These are phyloP conservation scores for Prenolepis imparis DNA, from an alignment of 2,888 invertebrate species.

Conservation along the genomic window DNA sequence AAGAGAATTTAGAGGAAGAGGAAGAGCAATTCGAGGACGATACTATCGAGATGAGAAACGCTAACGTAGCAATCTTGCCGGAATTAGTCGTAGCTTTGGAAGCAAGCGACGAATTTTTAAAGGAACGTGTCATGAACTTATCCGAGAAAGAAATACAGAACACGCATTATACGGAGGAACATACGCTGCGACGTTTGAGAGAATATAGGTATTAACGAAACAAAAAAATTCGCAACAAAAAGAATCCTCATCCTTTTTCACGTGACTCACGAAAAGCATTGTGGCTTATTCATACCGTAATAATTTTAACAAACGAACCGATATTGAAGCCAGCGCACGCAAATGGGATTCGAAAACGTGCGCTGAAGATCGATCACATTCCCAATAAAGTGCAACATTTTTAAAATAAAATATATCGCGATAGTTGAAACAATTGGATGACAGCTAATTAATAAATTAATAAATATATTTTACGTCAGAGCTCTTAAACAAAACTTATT, in stretches of 20 bases:
- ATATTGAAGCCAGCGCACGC: background rate
- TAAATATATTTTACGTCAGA: background rate
- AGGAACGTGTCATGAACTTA: slow-evolving; percentile 88
- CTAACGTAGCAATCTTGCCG: slow-evolving; percentile 75
- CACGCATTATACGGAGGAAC: slow-evolving; percentile 88
- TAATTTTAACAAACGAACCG: background rate
- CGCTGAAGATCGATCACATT: background rate
- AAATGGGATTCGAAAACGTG: slow-evolving; percentile 9
- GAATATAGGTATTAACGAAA: slow-evolving; percentile 86
- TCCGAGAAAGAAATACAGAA: slow-evolving; percentile 87
- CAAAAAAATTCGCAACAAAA: background rate
- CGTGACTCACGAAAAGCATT: background rate
- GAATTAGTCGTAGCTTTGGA: slow-evolving; percentile 88
- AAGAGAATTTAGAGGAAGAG: slow-evolving; percentile 63
- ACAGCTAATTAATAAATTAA: background rate
- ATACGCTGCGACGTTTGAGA: slow-evolving; percentile 87
- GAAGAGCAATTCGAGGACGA: slow-evolving; percentile 32
- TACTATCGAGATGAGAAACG: background rate
- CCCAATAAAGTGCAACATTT: background rate
- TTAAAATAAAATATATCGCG: background rate
- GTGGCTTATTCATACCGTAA: slow-evolving; percentile 12
- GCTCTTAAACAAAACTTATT: background rate
- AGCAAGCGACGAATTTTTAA: slow-evolving; percentile 89
- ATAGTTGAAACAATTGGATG: background rate
- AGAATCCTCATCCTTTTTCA: background rate